Evolutionary conservation across 2,888 invertebrate genomes (phyloP).

Genomic region (Sinelater perroti): DNA sequence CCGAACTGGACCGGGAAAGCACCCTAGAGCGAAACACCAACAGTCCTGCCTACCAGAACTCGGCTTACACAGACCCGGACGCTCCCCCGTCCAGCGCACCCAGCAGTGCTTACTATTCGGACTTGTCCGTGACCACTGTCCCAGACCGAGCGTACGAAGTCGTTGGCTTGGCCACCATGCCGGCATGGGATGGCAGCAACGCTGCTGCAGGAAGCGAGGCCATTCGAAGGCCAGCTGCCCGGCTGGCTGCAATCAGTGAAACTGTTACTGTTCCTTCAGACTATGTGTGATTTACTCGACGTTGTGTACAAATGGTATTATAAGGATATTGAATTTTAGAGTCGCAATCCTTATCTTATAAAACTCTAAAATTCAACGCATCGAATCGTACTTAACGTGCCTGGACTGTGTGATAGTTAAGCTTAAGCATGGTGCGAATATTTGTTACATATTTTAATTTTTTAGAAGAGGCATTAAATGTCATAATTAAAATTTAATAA

Average conservation of each 20-base stretch:
- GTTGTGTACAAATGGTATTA: constrained; percentile 25
- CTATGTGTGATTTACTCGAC: constrained; percentile 60
- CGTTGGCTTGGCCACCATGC: constrained; percentile 65
- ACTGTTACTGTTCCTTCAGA: constrained; percentile 68
- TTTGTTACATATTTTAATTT: constrained; percentile 11
- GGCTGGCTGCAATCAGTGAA: constrained; percentile 67
- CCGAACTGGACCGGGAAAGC: constrained; percentile 72
- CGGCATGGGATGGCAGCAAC: constrained; percentile 58
- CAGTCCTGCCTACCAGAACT: constrained; percentile 75
- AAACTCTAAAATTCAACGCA: background rate
- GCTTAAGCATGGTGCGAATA: constrained; percentile 21
- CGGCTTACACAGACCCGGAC: constrained; percentile 70
- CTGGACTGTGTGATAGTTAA: constrained; percentile 39
- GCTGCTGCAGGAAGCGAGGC: constrained; percentile 51
- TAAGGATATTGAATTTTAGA: background rate
- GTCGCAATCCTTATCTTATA: background rate
- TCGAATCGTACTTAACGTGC: constrained; percentile 31
- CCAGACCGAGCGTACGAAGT: constrained; percentile 69
- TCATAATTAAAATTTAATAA: too few species aligned
- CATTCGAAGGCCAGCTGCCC: constrained; percentile 59
- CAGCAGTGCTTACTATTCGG: constrained; percentile 80
- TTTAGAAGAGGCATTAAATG: constrained; percentile 32
- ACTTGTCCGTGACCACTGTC: constrained; percentile 67
- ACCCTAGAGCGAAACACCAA: constrained; percentile 52
- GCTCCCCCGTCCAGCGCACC: constrained; percentile 71